These are phyloP conservation scores for Drosophila malerkotliana DNA, from an alignment of 1,140 invertebrate genomes.

Conservation along the genomic window DNA sequence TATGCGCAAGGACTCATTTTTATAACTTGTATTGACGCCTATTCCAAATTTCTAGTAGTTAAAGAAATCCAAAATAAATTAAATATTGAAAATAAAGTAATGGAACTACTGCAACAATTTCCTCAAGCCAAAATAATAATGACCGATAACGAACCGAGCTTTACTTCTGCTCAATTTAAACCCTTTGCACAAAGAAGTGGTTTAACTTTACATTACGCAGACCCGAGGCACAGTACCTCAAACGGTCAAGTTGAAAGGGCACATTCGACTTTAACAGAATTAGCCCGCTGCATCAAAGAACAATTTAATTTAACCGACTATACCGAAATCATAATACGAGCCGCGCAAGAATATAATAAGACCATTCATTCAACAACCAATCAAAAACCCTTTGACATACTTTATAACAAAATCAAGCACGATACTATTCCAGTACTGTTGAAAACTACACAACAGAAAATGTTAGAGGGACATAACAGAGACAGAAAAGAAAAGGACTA, in stretches of 20 bases:
- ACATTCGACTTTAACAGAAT: slow-evolving; percentile 5
- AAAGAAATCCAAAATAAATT: slow-evolving; percentile 31
- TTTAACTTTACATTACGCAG: slow-evolving; percentile 1
- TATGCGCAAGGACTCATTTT: slow-evolving; percentile 5
- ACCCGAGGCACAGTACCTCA: slow-evolving; percentile 1
- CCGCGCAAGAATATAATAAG: slow-evolving; percentile 1
- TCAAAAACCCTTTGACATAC: slow-evolving; percentile 3
- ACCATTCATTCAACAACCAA: slow-evolving; percentile 4
- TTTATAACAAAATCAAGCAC: slow-evolving; percentile 14
- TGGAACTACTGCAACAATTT: background rate
- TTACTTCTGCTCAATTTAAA: background rate
- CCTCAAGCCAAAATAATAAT: background rate
- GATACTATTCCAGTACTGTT: background rate
- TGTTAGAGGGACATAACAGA: slow-evolving; percentile 5
- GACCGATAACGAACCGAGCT: background rate
- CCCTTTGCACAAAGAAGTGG: background rate
- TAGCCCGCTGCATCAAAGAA: slow-evolving; percentile 5
- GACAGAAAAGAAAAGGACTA: slow-evolving; percentile 11
- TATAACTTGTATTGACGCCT: slow-evolving; percentile 20
- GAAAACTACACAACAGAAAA: slow-evolving; percentile 3
- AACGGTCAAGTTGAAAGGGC: slow-evolving; percentile 1
- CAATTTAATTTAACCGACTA: slow-evolving; percentile 6
- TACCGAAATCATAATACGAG: slow-evolving; percentile 10
- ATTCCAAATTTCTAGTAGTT: slow-evolving; percentile 24
- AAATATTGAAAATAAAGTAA: slow-evolving; percentile 21